Conservation (phyloP, 2,113 vertebrate species). For the Epinephelus fuscoguttatus region DNA sequence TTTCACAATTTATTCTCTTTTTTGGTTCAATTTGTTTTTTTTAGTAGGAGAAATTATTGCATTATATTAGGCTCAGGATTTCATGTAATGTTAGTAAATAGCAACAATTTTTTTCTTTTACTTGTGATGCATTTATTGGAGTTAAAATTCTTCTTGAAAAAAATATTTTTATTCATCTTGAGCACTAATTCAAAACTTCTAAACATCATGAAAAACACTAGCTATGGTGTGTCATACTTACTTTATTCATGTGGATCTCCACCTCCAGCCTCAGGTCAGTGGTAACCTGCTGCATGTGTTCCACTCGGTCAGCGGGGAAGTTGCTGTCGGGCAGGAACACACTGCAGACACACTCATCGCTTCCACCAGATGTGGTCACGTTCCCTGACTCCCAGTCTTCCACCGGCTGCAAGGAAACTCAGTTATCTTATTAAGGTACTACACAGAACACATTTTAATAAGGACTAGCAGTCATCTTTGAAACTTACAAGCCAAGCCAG, state of each 20-base stretch:
- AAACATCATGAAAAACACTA: background rate
- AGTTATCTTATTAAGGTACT: background rate
- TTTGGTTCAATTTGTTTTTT: too few species aligned
- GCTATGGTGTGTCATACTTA: background rate
- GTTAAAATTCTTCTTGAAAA: too few species aligned
- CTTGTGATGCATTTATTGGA: too few species aligned
- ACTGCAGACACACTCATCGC: constrained; percentile 55
- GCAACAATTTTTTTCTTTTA: too few species aligned
- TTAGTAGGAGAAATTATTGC: too few species aligned
- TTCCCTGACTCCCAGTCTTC: constrained; percentile 70
- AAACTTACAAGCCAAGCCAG: constrained; percentile 59
- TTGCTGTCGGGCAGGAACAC: constrained; percentile 62
- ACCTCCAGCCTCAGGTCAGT: constrained; percentile 49
- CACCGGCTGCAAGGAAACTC: constrained; percentile 39
- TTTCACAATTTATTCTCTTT: too few species aligned
- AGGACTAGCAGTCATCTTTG: background rate
- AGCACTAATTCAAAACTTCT: too few species aligned
- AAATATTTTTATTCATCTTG: too few species aligned
- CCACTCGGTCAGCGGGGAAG: constrained; percentile 65
- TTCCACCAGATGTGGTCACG: constrained; percentile 53
- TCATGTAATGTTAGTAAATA: too few species aligned
- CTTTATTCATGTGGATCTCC: constrained; percentile 67
- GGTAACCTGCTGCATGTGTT: constrained; percentile 54
- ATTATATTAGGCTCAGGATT: too few species aligned
- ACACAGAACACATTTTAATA: too few species aligned